Evolutionary conservation across 2,888 invertebrate genomes (phyloP).

Genomic region (Sminthurinus aureus): DNA sequence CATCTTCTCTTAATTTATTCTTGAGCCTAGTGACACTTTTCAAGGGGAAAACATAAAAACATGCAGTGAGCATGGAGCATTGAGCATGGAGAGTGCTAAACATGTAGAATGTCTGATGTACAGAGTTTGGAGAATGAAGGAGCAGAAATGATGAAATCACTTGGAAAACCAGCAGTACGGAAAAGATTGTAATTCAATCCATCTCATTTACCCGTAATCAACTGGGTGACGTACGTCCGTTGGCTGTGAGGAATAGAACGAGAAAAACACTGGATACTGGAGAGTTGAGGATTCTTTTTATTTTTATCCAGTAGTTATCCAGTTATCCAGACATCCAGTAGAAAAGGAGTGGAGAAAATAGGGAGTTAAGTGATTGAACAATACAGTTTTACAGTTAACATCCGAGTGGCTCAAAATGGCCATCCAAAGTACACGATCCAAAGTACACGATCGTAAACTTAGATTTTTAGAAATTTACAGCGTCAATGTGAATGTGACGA

Average conservation of each 20-base stretch:
- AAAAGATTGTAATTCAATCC: neutral
- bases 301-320: too few relatives aligned
- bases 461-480: too few relatives aligned
- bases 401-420: neutral
- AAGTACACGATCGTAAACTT: too few relatives aligned
- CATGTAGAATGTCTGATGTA: too few relatives aligned
- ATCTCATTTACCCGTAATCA: neutral
- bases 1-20: slow-evolving; percentile 12
- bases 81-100: too few relatives aligned
- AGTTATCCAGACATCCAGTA: neutral
- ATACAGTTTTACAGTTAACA: neutral
- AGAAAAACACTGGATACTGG: neutral
- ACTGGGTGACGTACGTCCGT: neutral
- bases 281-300: neutral
- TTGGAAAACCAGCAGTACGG: too few relatives aligned
- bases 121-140: too few relatives aligned
- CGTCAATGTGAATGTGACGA: neutral
- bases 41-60: neutral
- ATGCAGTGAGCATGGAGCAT: neutral
- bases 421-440: too few relatives aligned
- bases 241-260: neutral
- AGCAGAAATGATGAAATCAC: too few relatives aligned
- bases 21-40: neutral
- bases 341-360: neutral
- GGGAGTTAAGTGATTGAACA: slow-evolving; percentile 14